Percentiles rank a stretch among this genome's conserved stretches.
phyloP scores from a whole-genome alignment of 2,888 invertebrate genomes.

The Abrostola triplasia region DNA sequence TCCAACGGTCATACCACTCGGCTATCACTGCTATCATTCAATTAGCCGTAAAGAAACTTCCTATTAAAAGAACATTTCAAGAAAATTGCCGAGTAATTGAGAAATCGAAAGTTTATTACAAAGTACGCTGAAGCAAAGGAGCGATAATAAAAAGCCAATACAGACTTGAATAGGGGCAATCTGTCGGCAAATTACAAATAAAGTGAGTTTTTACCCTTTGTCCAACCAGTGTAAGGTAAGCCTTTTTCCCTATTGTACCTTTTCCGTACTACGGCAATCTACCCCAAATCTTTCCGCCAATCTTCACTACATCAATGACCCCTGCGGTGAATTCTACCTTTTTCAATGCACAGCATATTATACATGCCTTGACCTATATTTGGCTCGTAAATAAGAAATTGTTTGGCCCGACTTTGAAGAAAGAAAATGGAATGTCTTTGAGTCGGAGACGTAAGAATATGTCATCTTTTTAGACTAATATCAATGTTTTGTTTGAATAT shows the following conservation, averaged over 20 bases:
- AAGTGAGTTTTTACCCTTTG: slow-evolving; percentile 47
- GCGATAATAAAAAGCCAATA: slow-evolving; percentile 49
- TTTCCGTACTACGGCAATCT: slow-evolving; percentile 40
- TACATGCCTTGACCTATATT: slow-evolving; percentile 23
- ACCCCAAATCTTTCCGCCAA: slow-evolving; percentile 51
- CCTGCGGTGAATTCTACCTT: slow-evolving; percentile 28
- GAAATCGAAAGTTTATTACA: slow-evolving; percentile 33
- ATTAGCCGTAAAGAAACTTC: slow-evolving; percentile 18
- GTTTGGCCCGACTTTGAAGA: slow-evolving; percentile 2
- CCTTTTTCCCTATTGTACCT: slow-evolving; percentile 39
- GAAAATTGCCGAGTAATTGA: slow-evolving; percentile 24
- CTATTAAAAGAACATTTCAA: slow-evolving; percentile 9
- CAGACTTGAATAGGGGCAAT: slow-evolving; percentile 42
- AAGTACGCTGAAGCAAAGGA: slow-evolving; percentile 13
- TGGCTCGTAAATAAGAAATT: slow-evolving; percentile 25
- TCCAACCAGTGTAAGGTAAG: slow-evolving; percentile 30
- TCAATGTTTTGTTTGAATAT: neutral
- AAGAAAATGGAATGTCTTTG: slow-evolving; percentile 3
- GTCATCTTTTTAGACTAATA: neutral
- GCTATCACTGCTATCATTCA: too few relatives aligned
- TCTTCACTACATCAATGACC: slow-evolving; percentile 46
- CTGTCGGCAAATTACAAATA: slow-evolving; percentile 55
- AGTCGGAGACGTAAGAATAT: neutral
- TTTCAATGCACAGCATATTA: slow-evolving; percentile 36
- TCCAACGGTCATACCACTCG: too few relatives aligned